These are phyloP conservation scores for Chionomys nivalis DNA, from an alignment of 2,113 vertebrate species.

Conservation along the genomic window DNA sequence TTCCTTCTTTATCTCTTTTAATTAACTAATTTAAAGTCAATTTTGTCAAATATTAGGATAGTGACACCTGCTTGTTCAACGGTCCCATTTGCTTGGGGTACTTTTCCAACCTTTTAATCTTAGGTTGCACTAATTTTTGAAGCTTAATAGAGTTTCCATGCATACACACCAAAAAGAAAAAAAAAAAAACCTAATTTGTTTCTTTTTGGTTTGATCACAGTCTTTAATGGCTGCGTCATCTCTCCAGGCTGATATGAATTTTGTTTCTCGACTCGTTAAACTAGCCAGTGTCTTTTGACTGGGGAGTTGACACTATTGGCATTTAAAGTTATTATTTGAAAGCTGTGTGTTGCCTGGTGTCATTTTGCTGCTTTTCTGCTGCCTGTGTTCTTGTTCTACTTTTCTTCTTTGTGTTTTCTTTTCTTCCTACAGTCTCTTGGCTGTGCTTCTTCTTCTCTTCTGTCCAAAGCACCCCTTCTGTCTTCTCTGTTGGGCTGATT, in stretches of 20 bases:
- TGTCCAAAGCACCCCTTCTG: background rate
- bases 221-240: background rate
- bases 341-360: background rate
- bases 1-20: background rate
- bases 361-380: background rate
- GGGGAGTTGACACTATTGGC: background rate
- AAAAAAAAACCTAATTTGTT: background rate
- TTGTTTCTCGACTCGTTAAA: background rate
- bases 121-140: background rate
- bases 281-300: background rate
- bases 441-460: background rate
- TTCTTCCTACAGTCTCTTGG: background rate
- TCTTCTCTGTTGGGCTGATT: background rate
- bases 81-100: background rate
- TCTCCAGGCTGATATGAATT: background rate
- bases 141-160: background rate
- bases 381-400: background rate
- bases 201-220: background rate
- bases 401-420: background rate
- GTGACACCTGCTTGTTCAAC: background rate
- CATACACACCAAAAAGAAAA: background rate
- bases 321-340: background rate
- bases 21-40: background rate
- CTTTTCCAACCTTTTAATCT: background rate
- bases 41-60: background rate